Conservation (phyloP, 2,113 vertebrate species). For the Anoura caudifer region DNA sequence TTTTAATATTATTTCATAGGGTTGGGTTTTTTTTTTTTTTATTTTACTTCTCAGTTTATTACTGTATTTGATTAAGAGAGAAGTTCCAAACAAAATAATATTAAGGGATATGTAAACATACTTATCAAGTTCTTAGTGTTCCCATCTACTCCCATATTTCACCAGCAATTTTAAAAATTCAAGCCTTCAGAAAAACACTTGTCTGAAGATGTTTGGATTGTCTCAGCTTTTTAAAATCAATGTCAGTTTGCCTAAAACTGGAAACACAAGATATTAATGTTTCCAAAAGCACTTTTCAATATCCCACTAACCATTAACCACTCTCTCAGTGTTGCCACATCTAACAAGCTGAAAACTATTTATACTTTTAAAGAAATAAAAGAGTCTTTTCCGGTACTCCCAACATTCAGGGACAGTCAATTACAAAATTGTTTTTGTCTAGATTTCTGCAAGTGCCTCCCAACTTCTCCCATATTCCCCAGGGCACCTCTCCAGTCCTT, state of each 20-base stretch:
- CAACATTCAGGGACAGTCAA: background rate
- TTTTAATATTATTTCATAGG: background rate
- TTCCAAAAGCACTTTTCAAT: conserved; percentile 8
- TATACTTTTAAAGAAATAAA: background rate
- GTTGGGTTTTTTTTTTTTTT: background rate
- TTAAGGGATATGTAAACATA: background rate
- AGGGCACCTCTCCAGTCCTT: background rate
- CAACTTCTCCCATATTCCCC: background rate
- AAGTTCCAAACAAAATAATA: conserved; percentile 9
- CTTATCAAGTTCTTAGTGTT: background rate
- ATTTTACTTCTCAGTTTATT: conserved; percentile 1
- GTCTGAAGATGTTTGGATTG: background rate
- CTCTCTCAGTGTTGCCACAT: background rate
- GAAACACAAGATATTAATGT: background rate
- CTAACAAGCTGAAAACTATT: background rate
- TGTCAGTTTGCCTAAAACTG: background rate
- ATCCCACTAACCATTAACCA: background rate
- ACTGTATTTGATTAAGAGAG: conserved; percentile 1
- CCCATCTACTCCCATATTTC: background rate
- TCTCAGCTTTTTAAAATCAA: background rate
- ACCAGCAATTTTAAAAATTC: background rate
- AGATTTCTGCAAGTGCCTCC: background rate
- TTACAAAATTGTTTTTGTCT: background rate
- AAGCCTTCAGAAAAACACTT: background rate
- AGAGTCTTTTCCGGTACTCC: background rate